Evolutionary conservation across 2,113 vertebrate species (phyloP).

Genomic region (Otis tarda): DNA sequence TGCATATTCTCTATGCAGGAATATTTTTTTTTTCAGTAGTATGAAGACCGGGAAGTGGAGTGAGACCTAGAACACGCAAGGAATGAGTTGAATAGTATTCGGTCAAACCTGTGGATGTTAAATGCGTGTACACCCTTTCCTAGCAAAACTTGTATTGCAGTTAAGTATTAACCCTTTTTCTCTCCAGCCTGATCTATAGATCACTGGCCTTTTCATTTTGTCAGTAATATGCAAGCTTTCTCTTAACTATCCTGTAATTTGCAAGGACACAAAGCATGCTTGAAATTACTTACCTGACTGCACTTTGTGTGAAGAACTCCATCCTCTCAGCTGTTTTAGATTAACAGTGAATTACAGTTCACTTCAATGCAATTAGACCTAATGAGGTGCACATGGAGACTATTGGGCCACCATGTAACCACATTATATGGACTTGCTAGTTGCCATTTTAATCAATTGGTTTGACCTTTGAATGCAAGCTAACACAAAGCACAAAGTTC

Average conservation of each 20-base stretch:
- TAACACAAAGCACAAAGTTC: not conserved
- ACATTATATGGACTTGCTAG: slow-evolving; percentile 37
- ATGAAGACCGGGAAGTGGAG: not conserved
- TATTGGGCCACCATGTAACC: slow-evolving; percentile 57
- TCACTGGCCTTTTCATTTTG: slow-evolving; percentile 10
- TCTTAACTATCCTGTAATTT: slow-evolving; percentile 55
- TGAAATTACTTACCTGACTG: slow-evolving; percentile 73
- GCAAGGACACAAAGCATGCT: slow-evolving; percentile 40
- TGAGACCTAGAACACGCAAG: not conserved
- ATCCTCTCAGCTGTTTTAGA: slow-evolving; percentile 73
- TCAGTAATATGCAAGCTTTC: slow-evolving; percentile 13
- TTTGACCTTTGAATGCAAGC: slow-evolving; percentile 54
- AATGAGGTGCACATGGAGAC: slow-evolving; percentile 66
- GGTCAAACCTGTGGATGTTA: not conserved
- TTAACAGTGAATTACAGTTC: slow-evolving; percentile 79
- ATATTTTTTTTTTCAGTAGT: not conserved
- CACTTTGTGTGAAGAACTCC: slow-evolving; percentile 54
- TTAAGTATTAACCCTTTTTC: not conserved
- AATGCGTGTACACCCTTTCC: not conserved
- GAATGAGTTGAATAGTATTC: not conserved
- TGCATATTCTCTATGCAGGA: not conserved
- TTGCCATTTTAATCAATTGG: slow-evolving; percentile 51
- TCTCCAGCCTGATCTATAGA: not conserved
- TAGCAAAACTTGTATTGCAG: not conserved
- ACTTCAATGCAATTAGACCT: slow-evolving; percentile 75